These are phyloP conservation scores for Antitype chi DNA, from an alignment of 2,888 invertebrate genomes.

Conservation along the genomic window DNA sequence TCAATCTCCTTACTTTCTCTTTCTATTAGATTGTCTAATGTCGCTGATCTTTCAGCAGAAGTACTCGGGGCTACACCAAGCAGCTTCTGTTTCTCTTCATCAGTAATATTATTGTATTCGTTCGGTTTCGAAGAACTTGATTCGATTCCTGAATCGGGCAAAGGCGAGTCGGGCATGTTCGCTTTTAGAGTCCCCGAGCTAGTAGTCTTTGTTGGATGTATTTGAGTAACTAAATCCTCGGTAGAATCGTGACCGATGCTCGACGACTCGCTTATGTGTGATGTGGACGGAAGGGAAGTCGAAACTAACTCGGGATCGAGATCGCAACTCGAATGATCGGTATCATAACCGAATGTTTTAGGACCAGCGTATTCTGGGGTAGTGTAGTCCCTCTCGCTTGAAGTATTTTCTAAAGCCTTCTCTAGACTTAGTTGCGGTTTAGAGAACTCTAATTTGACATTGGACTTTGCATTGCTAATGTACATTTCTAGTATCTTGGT, in stretches of 20 bases:
- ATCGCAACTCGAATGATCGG: conserved; percentile 89
- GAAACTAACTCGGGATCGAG: conserved; percentile 88
- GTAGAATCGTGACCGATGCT: conserved; percentile 88
- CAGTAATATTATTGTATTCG: conserved; percentile 95
- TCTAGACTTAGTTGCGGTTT: conserved; percentile 94
- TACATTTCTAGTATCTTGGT: conserved; percentile 93
- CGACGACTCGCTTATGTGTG: conserved; percentile 88
- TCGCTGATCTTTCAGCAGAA: conserved; percentile 73
- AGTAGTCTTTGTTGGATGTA: conserved; percentile 75
- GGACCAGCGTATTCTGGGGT: conserved; percentile 85
- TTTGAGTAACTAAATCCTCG: conserved; percentile 86
- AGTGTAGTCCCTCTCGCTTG: conserved; percentile 86
- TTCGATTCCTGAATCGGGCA: conserved; percentile 87
- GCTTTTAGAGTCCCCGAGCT: conserved; percentile 70
- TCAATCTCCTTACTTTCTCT: conserved; percentile 86
- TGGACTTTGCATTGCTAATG: conserved; percentile 90
- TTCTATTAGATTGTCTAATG: conserved; percentile 80
- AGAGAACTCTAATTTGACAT: conserved; percentile 91
- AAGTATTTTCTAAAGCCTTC: conserved; percentile 92
- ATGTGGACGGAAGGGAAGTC: conserved; percentile 88
- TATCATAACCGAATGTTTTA: conserved; percentile 84
- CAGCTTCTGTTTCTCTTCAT: conserved; percentile 97
- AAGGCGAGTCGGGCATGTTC: conserved; percentile 88
- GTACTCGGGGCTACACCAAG: conserved; percentile 74
- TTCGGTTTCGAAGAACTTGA: conserved; percentile 83